A percentile compares a stretch with the other conserved stretches of the same genome.
phyloP scores from a whole-genome alignment of 64 coral and sea anemone species.

The Pachyseris speciosa region DNA sequence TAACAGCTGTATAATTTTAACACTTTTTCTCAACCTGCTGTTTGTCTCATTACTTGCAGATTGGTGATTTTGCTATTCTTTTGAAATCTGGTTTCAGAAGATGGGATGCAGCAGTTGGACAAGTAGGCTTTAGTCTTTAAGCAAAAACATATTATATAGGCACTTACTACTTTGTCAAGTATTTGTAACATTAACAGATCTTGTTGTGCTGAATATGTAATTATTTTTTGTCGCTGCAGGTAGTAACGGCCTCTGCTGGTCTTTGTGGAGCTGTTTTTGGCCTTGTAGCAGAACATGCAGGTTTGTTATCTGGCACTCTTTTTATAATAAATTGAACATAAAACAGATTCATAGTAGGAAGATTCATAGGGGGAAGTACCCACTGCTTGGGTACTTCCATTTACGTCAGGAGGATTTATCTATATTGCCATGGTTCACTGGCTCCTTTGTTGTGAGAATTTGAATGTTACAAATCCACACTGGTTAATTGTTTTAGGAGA shows the following conservation, averaged over 20 bases:
- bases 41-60: slow-evolving; percentile 49
- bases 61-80: slow-evolving; percentile 99
- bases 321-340: not conserved
- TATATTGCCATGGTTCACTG: slow-evolving; percentile 88
- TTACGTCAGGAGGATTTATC: slow-evolving; percentile 96
- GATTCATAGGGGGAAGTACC: no score
- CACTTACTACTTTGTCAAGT: no score
- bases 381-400: slow-evolving; percentile 95
- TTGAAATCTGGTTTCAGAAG: slow-evolving; percentile 96
- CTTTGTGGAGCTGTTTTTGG: slow-evolving; percentile 89
- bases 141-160: no score
- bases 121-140: slow-evolving; percentile 69
- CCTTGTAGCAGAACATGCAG: slow-evolving; percentile 88
- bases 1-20: not conserved
- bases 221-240: slow-evolving; percentile 40
- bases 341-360: not conserved
- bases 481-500: slow-evolving; percentile 70
- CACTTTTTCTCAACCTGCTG: not conserved
- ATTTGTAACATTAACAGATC: no score
- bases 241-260: slow-evolving; percentile 91
- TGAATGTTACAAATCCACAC: not conserved
- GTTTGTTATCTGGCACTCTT: not conserved
- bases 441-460: not conserved
- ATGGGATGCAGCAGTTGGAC: slow-evolving; percentile 93
- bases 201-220: not conserved